phyloP scores from a whole-genome alignment of 1,140 invertebrate species.

The Belonocnema kinseyi region DNA sequence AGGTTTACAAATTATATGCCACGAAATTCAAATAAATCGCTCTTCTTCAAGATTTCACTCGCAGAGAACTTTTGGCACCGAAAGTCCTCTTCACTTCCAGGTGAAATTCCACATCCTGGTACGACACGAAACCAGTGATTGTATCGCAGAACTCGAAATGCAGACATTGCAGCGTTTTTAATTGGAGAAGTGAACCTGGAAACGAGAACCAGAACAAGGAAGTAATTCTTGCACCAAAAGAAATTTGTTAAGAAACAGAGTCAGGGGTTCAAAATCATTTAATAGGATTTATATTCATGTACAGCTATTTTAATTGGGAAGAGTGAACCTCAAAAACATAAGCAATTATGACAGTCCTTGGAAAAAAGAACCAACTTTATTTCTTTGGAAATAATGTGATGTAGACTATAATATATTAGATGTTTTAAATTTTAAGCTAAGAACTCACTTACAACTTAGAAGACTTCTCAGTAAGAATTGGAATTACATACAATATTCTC shows the following conservation, averaged over 20 bases:
- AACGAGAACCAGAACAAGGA: neutral
- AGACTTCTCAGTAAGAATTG: neutral
- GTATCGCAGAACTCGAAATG: neutral
- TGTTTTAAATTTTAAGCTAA: neutral
- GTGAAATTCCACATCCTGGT: neutral
- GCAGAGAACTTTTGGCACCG: neutral
- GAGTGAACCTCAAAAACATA: neutral
- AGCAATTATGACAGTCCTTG: too few relatives aligned
- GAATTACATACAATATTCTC: neutral
- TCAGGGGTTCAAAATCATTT: too few relatives aligned
- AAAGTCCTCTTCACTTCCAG: slow-evolving; percentile 20
- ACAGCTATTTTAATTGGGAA: neutral
- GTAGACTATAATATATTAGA: too few relatives aligned
- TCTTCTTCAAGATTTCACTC: neutral
- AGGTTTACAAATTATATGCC: slow-evolving; percentile 1
- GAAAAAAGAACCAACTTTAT: too few relatives aligned
- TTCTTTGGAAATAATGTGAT: too few relatives aligned
- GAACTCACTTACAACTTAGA: neutral
- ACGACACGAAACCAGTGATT: neutral
- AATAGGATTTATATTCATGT: too few relatives aligned
- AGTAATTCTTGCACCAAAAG: neutral
- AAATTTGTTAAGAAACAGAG: neutral
- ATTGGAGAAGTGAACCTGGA: slow-evolving; percentile 1
- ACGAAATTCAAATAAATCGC: slow-evolving; percentile 17
- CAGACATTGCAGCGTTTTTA: neutral